These are phyloP conservation scores for Hirundichthys speculiger DNA, from an alignment of 2,113 vertebrate genomes.

Conservation along the genomic window DNA sequence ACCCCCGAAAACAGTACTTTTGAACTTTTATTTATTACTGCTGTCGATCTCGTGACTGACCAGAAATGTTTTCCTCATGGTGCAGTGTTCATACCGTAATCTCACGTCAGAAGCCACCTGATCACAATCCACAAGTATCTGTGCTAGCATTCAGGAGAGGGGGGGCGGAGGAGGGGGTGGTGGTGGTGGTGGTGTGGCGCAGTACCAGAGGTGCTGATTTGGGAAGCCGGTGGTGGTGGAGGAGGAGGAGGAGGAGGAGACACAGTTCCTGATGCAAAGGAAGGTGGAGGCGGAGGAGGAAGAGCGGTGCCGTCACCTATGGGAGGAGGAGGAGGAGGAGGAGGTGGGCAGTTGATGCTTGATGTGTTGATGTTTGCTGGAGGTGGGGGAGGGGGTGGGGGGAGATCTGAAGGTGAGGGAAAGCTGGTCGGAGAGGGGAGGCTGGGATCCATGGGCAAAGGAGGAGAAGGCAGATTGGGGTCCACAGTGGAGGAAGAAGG, in stretches of 20 bases:
- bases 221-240: neutral
- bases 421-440: slow-evolving; percentile 41
- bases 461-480: slow-evolving; percentile 17
- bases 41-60: neutral
- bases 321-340: slow-evolving; percentile 33
- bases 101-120: no score
- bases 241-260: neutral
- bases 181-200: neutral
- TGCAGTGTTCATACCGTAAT: neutral
- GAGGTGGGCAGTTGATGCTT: neutral
- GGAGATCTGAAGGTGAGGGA: slow-evolving; percentile 37
- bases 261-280: neutral
- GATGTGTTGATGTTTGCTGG: neutral
- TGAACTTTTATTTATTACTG: slow-evolving; percentile 38
- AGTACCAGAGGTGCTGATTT: neutral
- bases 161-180: slow-evolving; percentile 20
- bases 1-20: neutral
- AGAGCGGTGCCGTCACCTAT: no score
- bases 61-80: neutral
- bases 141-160: neutral
- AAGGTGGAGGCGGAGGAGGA: neutral
- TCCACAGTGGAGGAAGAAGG: slow-evolving; percentile 11
- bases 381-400: slow-evolving; percentile 44
- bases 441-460: slow-evolving; percentile 12
- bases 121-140: neutral